These are phyloP conservation scores for Phytoseiulus persimilis DNA, from an alignment of 2,888 invertebrate species.

Conservation along the genomic window DNA sequence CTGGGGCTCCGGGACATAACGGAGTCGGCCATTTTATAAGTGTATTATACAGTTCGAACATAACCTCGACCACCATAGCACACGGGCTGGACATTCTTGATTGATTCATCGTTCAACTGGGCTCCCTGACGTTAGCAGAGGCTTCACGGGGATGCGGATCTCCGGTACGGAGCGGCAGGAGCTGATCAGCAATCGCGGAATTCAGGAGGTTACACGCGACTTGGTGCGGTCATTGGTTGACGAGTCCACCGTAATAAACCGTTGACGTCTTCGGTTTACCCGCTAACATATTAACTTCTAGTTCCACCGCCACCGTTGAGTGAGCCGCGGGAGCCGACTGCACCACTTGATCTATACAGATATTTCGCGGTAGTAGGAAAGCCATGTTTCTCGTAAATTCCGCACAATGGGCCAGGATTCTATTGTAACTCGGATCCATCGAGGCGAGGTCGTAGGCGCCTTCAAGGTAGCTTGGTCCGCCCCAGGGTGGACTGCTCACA, in stretches of 20 bases:
- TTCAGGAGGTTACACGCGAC: background rate
- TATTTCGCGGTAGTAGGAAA: background rate
- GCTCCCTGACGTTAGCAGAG: too few relatives aligned
- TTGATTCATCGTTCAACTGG: too few relatives aligned
- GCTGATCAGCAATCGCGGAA: background rate
- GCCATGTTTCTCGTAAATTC: conserved; percentile 21
- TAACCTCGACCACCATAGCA: too few relatives aligned
- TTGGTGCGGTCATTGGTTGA: background rate
- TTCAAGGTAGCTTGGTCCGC: conserved; percentile 10
- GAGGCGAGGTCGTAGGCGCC: background rate
- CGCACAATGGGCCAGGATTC: background rate
- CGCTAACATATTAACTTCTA: conserved; percentile 8
- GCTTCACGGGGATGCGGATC: background rate
- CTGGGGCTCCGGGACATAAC: too few relatives aligned
- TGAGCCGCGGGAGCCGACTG: background rate
- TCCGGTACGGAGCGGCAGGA: background rate
- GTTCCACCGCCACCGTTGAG: background rate
- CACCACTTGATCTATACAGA: conserved; percentile 31
- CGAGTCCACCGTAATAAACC: conserved; percentile 26
- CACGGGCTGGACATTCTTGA: too few relatives aligned
- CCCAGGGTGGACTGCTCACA: conserved; percentile 22
- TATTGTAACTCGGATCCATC: conserved; percentile 9
- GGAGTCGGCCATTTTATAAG: too few relatives aligned
- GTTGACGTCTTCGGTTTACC: conserved; percentile 14
- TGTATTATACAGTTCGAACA: too few relatives aligned